A percentile compares a stretch with the other conserved stretches of the same genome.
Evolutionary conservation across 2,888 invertebrate genomes (phyloP).

Genomic region (Deilephila porcellus): DNA sequence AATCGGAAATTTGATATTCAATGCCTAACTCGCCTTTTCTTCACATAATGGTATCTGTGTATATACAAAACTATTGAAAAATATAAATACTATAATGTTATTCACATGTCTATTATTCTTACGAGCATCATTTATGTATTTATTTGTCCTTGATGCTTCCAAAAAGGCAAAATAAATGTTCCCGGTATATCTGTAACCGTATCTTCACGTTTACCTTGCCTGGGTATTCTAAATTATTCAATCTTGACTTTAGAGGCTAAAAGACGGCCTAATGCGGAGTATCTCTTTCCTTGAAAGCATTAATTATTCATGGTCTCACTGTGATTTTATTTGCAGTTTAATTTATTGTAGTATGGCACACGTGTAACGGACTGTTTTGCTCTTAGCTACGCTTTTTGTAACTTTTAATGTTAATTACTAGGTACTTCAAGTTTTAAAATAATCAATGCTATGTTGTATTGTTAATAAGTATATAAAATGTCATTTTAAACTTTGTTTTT

Average conservation of each 20-base stretch:
- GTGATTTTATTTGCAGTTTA: conserved; percentile 67
- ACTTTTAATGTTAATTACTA: too few relatives aligned
- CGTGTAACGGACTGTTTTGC: too few relatives aligned
- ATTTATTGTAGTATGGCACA: conserved; percentile 38
- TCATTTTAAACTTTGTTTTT: too few relatives aligned
- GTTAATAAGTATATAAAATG: too few relatives aligned
- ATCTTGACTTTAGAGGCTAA: conserved; percentile 63
- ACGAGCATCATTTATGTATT: neutral
- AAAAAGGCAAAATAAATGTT: neutral
- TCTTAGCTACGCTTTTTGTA: too few relatives aligned
- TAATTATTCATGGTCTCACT: conserved; percentile 69
- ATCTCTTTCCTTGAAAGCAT: conserved; percentile 69
- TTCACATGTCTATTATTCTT: neutral
- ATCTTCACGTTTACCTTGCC: conserved; percentile 33
- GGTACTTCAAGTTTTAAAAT: too few relatives aligned
- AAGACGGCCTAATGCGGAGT: conserved; percentile 70
- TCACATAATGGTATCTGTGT: too few relatives aligned
- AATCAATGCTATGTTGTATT: too few relatives aligned
- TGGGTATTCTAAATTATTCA: conserved; percentile 70
- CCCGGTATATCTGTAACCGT: neutral
- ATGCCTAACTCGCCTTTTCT: too few relatives aligned
- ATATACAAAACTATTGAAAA: neutral
- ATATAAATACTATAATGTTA: neutral
- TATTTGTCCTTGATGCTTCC: neutral
- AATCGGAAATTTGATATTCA: too few relatives aligned